A percentile compares a stretch with the other conserved stretches of the same genome.
phyloP scores from a whole-genome alignment of 2,888 invertebrate species.

The Athripsodes cinereus region DNA sequence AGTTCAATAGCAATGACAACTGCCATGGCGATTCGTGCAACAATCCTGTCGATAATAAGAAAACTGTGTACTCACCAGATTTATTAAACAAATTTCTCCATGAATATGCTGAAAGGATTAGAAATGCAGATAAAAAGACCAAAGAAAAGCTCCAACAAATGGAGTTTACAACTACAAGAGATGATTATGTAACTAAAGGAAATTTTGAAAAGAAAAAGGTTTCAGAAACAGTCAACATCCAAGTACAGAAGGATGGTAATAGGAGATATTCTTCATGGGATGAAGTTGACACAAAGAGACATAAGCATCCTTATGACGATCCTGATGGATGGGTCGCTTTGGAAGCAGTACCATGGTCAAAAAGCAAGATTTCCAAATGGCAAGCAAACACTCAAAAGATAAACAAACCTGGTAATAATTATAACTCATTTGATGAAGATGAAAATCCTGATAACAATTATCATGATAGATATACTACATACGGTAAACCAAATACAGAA shows the following conservation, averaged over 20 bases:
- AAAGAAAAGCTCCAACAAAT: constrained; percentile 40
- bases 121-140: constrained; percentile 38
- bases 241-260: constrained; percentile 33
- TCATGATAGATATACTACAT: constrained; percentile 21
- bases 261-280: constrained; percentile 48
- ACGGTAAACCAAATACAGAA: constrained; percentile 17
- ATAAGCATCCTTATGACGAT: constrained; percentile 59
- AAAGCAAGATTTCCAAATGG: constrained; percentile 77
- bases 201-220: constrained; percentile 20
- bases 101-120: constrained; percentile 54
- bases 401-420: constrained; percentile 22
- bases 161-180: constrained; percentile 12
- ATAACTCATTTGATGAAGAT: constrained; percentile 18
- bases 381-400: constrained; percentile 49
- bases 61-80: constrained; percentile 43
- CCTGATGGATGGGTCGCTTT: constrained; percentile 72
- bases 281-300: constrained; percentile 48
- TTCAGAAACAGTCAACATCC: constrained; percentile 32
- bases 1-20: constrained; percentile 31
- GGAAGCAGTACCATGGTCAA: constrained; percentile 73
- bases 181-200: constrained; percentile 2
- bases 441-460: constrained; percentile 15
- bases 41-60: constrained; percentile 32
- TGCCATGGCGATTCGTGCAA: constrained; percentile 48
- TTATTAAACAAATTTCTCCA: constrained; percentile 56